phyloP scores from a whole-genome alignment of 2,797 vertebrate species.

The Champsocephalus gunnari region DNA sequence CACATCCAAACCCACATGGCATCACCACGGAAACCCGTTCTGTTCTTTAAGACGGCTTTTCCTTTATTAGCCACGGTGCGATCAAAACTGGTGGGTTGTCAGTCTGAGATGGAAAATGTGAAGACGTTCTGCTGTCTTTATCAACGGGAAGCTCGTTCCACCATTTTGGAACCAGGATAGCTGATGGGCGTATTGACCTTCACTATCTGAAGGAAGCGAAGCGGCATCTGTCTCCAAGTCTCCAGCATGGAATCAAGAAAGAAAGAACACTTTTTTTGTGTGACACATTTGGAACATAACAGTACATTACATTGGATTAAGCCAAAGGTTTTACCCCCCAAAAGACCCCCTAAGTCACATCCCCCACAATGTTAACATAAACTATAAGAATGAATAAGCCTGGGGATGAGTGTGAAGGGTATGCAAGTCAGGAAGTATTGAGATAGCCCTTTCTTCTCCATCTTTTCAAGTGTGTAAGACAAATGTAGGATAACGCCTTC shows the following conservation, averaged over 20 bases:
- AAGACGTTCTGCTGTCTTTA: no score
- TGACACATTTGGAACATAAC: background rate
- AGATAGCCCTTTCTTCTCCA: background rate
- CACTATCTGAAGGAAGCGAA: background rate
- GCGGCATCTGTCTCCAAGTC: background rate
- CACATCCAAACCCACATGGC: constrained; percentile 29
- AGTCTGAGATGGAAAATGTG: no score
- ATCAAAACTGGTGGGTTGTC: no score
- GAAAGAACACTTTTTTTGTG: background rate
- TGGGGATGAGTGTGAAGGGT: background rate
- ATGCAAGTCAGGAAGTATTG: background rate
- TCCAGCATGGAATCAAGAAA: background rate
- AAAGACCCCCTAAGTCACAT: no score
- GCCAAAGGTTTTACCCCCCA: no score
- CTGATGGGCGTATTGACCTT: constrained; percentile 3
- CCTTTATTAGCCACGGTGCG: no score
- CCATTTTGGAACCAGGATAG: no score
- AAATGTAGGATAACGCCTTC: background rate
- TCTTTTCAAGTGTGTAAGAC: background rate
- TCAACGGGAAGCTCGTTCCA: no score
- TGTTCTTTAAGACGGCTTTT: background rate
- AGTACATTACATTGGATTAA: no score
- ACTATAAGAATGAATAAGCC: background rate
- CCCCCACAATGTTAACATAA: background rate
- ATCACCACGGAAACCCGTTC: constrained; percentile 29